Percentiles rank a stretch among this genome's conserved stretches.
These are phyloP conservation scores for Ochlodes sylvanus DNA, from an alignment of 2,888 invertebrate species.

Conservation along the genomic window DNA sequence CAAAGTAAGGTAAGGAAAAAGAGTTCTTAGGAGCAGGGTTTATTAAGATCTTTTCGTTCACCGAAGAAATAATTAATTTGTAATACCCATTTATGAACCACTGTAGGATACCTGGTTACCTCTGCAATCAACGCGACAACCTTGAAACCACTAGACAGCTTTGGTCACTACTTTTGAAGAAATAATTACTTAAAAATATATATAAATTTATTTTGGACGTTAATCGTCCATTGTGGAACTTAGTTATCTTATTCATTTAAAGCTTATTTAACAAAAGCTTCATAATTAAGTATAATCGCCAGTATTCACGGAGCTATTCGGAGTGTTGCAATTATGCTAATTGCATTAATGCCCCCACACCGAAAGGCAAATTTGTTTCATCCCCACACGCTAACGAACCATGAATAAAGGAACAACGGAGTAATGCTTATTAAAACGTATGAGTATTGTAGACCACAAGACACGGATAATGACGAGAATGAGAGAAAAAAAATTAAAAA, in stretches of 20 bases:
- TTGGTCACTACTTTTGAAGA: not conserved
- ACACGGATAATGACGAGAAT: too few relatives aligned
- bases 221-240: not conserved
- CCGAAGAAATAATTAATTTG: too few relatives aligned
- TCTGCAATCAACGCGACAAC: too few relatives aligned
- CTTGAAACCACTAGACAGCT: too few relatives aligned
- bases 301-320: slow-evolving; percentile 26
- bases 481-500: too few relatives aligned
- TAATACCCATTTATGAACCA: too few relatives aligned
- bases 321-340: slow-evolving; percentile 34
- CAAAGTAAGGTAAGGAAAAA: too few relatives aligned
- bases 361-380: slow-evolving; percentile 33
- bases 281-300: slow-evolving; percentile 18
- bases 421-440: slow-evolving; percentile 9
- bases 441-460: not conserved
- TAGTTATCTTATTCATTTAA: not conserved
- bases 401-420: slow-evolving; percentile 16
- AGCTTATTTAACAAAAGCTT: not conserved
- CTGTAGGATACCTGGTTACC: too few relatives aligned
- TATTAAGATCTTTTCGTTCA: too few relatives aligned
- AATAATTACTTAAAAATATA: not conserved
- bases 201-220: not conserved
- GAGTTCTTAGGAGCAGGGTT: too few relatives aligned
- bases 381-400: slow-evolving; percentile 30
- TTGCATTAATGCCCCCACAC: slow-evolving; percentile 26